Base-by-base conservation (phyloP, 2,888 invertebrate species). In the Drosophila phalerata region DNA sequence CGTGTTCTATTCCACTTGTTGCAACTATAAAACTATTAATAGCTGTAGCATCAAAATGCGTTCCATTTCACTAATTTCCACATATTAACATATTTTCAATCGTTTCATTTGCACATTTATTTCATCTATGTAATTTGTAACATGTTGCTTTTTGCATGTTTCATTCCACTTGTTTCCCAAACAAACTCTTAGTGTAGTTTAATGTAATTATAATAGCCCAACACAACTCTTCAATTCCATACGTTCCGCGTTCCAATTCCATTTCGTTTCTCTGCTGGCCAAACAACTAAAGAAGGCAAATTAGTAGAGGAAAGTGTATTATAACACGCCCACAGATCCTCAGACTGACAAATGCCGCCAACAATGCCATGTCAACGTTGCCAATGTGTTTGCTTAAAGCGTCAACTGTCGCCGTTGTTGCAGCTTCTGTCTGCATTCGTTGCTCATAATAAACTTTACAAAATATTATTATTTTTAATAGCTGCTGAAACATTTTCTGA, bases 401-500 rank as follows among this genome's bases (percentile, higher is more conserved):
- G 8, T 15, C 38, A 48, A 32, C 73, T 45, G 10, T 51, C 47
- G 13, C 22, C 58, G 11, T 19, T 42, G 38, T 17, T 9, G 19
- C 19, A n/a, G 15, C 17, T 40, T 28, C 17, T 53, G 38, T 53
- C 53, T 53, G 43, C 56, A 30, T 19, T 42, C 43, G 55, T 15
- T 43, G n/a, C 57, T 49, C 32, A 43, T 43, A 71, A 81, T 79
- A 80, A 80, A 81, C 67, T 81, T 72, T 51, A 78, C 81, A 80
- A 72, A 80, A 81, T 81, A 80, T 80, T 68, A 81, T 78, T 78
- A 78, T 72, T 75, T 72, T 74, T 80, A 81, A 80, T 72, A 81
- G 79, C 79, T 66, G 79, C 48, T 63, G 72, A 81, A 78, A 79
- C 60, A 71, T 62, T 63, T 71, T 56, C 58, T 40, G 49, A 53